Evolutionary conservation across 2,113 vertebrate species (phyloP), one percentile per base, ranked within the genome.

Genomic region (Phainopepla nitens): DNA sequence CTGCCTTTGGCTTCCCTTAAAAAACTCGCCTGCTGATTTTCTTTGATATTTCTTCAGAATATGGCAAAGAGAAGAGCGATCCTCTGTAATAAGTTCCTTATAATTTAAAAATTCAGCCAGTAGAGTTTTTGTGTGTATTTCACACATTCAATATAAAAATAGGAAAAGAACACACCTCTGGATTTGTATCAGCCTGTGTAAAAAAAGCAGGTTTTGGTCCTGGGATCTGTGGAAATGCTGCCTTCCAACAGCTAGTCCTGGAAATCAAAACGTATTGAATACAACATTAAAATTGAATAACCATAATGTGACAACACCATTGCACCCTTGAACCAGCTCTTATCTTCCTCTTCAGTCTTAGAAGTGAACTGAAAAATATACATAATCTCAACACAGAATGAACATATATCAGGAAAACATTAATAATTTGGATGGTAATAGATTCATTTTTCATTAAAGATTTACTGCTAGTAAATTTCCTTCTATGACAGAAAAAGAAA

Each of bases 221-320:
- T 84, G 96, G 96, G 36, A 97, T 80, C 49, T 81, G 64, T 78
- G 89, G 72, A 83, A 97, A 90, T 68, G 35, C 33, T 84, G 51
- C 41, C 35, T 93, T 89, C 95, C 93, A 97, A n/a, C 31, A 93
- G 49, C 69, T 47, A 60, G 64, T 87, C 60, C 96, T 97, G 42
- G 13, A 84, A 49, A 87, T 45, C 33, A 91, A 66, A 89, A 71
- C 0, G 0, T 10, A 64, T 68, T 29, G 8, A 81, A 39, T n/a
- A 62, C 35, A 71, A 84, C 81, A 73, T 27, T n/a, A 69, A 68
- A 91, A 75, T 2, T 11, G 25, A 82, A 17, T 50, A 69, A 49
- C 2, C 0, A 0, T 36, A 18, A 39, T 41, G 12, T 51, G 13
- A 44, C 15, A 82, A 61, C 72, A 72, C 5, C 7, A 66, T 23